A percentile compares a stretch with the other conserved stretches of the same genome.
Conservation (phyloP, 2,888 invertebrate species). For the Eucriotettix oculatus region DNA sequence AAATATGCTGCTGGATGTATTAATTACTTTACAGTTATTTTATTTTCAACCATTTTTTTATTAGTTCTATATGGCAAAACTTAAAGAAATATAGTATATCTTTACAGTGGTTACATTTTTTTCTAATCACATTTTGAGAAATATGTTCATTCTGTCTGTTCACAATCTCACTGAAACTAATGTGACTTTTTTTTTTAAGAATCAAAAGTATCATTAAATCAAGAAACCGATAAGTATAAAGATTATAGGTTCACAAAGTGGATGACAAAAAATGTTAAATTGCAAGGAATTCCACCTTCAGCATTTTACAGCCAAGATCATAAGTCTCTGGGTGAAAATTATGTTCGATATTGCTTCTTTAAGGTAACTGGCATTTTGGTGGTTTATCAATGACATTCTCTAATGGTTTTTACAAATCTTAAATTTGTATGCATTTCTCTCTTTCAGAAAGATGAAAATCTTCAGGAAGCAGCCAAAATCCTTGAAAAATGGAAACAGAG, state of each 20-base stretch:
- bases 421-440: neutral
- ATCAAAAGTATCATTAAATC: conserved; percentile 46
- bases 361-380: conserved; percentile 41
- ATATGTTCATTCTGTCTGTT: too few species aligned
- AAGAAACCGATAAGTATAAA: conserved; percentile 52
- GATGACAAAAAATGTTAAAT: conserved; percentile 81
- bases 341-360: conserved; percentile 84
- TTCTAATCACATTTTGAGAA: too few species aligned
- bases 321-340: conserved; percentile 68
- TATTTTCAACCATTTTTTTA: too few species aligned
- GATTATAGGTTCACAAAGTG: conserved; percentile 93
- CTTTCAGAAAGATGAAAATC: conserved; percentile 53
- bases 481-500: conserved; percentile 38
- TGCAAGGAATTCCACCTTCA: conserved; percentile 86
- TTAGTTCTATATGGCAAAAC: too few species aligned
- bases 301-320: conserved; percentile 77
- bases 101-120: too few species aligned
- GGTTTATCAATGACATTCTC: neutral
- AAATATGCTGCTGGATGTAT: too few species aligned
- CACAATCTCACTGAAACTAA: neutral
- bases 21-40: too few species aligned
- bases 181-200: conserved; percentile 25
- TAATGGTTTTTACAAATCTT: neutral
- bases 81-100: too few species aligned
- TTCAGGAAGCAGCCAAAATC: conserved; percentile 45